These are phyloP conservation scores for Boulengeromyrus knoepffleri DNA, from an alignment of 2,113 vertebrate species.

Conservation along the genomic window DNA sequence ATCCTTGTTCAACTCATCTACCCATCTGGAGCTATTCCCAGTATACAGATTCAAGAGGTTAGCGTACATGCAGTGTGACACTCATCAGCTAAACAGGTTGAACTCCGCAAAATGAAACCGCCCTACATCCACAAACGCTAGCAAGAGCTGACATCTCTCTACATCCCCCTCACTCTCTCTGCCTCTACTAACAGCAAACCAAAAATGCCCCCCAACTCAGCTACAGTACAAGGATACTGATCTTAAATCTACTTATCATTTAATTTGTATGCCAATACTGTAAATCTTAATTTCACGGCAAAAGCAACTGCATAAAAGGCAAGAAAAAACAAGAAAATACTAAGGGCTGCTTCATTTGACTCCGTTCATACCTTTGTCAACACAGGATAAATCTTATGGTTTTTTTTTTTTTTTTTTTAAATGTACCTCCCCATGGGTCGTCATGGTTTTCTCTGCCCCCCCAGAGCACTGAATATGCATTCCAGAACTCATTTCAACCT, in stretches of 20 bases:
- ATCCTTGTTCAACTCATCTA: neutral
- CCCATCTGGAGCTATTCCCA: neutral
- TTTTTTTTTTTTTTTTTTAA: neutral
- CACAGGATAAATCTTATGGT: neutral
- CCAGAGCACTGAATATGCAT: neutral
- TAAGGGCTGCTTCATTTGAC: neutral
- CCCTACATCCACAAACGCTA: neutral
- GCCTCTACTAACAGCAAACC: neutral
- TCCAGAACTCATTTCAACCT: neutral
- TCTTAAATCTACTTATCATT: conserved; percentile 1
- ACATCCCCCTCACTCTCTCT: neutral
- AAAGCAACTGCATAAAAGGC: neutral
- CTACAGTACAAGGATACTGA: neutral
- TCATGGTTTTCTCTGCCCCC: conserved; percentile 1
- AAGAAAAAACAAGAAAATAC: neutral
- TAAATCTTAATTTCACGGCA: neutral
- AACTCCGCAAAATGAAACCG: neutral
- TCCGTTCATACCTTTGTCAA: neutral
- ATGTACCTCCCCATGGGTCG: neutral
- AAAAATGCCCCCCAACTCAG: neutral
- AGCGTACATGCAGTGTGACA: neutral
- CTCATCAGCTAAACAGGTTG: neutral
- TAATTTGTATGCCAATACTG: neutral
- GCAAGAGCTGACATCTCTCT: neutral
- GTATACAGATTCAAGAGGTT: neutral